Conservation (phyloP, 1,140 invertebrate species). For the Drosophila funebris region DNA sequence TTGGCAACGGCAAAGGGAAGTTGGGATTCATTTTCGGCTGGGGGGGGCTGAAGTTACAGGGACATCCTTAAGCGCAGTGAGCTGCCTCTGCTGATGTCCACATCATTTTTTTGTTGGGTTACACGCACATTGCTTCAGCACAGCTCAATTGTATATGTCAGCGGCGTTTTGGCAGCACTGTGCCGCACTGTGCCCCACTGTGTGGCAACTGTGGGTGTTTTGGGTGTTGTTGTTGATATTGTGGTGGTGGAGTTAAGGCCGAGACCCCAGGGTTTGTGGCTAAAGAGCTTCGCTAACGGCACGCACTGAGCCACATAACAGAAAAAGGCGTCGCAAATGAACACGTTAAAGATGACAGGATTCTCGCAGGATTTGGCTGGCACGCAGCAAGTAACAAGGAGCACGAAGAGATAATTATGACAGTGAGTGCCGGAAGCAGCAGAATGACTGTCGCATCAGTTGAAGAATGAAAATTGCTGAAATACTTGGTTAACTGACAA, state of each 20-base stretch:
- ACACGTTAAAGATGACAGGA: slow-evolving; percentile 73
- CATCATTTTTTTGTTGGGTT: background rate
- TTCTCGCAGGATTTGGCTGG: slow-evolving; percentile 33
- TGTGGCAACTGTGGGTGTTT: background rate
- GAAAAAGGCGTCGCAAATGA: slow-evolving; percentile 63
- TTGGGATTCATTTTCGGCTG: background rate
- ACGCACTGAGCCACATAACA: slow-evolving; percentile 27
- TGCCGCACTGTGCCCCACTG: slow-evolving; percentile 13
- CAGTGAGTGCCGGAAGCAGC: background rate
- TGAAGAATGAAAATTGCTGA: slow-evolving; percentile 5
- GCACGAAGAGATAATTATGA: slow-evolving; percentile 12
- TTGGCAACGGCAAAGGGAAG: background rate
- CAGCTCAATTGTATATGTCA: background rate
- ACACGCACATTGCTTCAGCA: background rate
- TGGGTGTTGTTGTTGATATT: background rate
- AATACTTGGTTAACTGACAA: slow-evolving; percentile 1
- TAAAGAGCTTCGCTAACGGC: slow-evolving; percentile 8
- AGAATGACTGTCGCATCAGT: background rate
- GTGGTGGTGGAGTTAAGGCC: too few relatives aligned
- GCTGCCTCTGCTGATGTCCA: background rate
- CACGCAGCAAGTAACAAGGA: background rate
- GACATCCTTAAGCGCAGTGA: background rate
- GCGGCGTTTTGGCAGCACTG: background rate
- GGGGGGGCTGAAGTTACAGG: background rate
- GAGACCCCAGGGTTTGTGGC: background rate